phyloP scores from a whole-genome alignment of 1,140 invertebrate species.

The Bombus cullumanus region DNA sequence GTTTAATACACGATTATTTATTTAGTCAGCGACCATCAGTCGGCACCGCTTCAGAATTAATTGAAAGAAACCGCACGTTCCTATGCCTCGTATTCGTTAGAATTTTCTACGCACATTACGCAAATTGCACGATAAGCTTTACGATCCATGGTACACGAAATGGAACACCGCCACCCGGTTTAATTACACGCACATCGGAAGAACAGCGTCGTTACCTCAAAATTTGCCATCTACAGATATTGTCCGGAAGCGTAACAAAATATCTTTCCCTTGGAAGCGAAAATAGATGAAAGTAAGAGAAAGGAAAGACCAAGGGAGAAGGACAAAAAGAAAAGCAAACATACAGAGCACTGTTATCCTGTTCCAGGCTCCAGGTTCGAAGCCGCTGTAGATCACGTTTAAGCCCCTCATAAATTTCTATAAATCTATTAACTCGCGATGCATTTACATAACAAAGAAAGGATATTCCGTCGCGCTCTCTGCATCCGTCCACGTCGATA shows the following conservation, averaged over 20 bases:
- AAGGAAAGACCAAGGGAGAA: not conserved
- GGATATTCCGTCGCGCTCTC: not conserved
- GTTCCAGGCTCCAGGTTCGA: too few relatives aligned
- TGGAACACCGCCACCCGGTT: not conserved
- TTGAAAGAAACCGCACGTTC: conserved; percentile 33
- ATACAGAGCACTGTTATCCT: not conserved
- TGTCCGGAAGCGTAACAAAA: not conserved
- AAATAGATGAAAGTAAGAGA: not conserved
- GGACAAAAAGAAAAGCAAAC: too few relatives aligned
- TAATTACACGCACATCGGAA: conserved; percentile 30
- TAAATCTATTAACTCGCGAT: conserved; percentile 35
- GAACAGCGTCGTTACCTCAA: not conserved
- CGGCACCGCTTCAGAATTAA: conserved; percentile 18
- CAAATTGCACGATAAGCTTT: conserved; percentile 45
- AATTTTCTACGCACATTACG: conserved; percentile 40
- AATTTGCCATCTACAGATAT: not conserved
- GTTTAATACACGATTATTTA: conserved; percentile 37
- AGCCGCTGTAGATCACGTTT: conserved; percentile 19
- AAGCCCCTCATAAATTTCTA: conserved; percentile 26
- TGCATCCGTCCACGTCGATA: not conserved
- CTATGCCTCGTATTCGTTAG: conserved; percentile 10
- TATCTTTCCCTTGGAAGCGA: too few relatives aligned
- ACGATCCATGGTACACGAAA: conserved; percentile 12
- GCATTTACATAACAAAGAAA: not conserved
- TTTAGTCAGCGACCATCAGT: conserved; percentile 13